Conservation (phyloP, 1,140 invertebrate genomes). For the Pteromalus puparum region DNA sequence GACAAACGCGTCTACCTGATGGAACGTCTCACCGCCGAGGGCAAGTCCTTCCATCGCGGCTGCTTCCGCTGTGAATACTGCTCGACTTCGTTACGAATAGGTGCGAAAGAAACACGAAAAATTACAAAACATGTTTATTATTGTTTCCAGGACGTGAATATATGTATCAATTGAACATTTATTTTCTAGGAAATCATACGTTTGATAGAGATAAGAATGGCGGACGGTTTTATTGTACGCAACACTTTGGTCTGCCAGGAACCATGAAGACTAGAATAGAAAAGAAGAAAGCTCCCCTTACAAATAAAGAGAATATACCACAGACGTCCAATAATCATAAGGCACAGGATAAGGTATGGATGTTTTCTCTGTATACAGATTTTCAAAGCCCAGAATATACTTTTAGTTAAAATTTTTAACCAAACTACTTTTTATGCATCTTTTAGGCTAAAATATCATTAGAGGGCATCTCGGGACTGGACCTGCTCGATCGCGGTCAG, state of each 20-base stretch:
- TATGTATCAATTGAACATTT: background rate
- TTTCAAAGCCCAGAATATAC: background rate
- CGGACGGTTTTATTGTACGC: conserved; percentile 87
- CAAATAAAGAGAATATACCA: conserved; percentile 74
- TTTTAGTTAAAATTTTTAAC: conserved; percentile 9
- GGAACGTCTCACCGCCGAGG: conserved; percentile 90
- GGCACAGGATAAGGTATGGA: conserved; percentile 68
- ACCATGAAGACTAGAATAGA: conserved; percentile 71
- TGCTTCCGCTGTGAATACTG: conserved; percentile 89
- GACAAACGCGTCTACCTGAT: conserved; percentile 91
- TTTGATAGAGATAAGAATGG: conserved; percentile 86
- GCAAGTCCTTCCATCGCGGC: conserved; percentile 89
- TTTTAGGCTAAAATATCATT: conserved; percentile 64
- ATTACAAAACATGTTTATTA: no score
- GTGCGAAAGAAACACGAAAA: conserved; percentile 65
- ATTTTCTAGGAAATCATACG: conserved; percentile 79
- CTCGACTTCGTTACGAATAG: conserved; percentile 81
- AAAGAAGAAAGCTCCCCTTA: conserved; percentile 65
- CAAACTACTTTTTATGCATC: conserved; percentile 36
- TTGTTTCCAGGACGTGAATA: background rate
- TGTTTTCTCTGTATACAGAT: background rate
- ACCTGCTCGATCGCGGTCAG: conserved; percentile 79
- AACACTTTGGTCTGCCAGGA: conserved; percentile 84
- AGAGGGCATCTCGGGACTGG: conserved; percentile 76
- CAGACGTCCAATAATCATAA: conserved; percentile 64